These are phyloP conservation scores for Scaeva pyrastri DNA, from an alignment of 2,888 invertebrate genomes.

Conservation along the genomic window DNA sequence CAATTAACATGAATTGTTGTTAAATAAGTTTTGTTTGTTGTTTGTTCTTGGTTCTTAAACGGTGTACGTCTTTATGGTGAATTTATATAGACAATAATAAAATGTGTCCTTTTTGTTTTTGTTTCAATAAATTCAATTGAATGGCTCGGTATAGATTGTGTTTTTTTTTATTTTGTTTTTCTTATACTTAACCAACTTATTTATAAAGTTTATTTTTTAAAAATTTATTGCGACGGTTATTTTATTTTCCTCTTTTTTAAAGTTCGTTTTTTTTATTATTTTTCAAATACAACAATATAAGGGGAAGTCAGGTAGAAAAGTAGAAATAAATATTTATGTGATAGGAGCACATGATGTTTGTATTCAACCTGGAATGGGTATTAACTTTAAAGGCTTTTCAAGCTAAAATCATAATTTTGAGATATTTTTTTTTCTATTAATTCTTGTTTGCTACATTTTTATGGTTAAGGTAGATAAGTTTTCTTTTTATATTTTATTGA, in stretches of 20 bases:
- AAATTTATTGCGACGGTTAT: slow-evolving; percentile 74
- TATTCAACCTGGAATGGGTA: slow-evolving; percentile 18
- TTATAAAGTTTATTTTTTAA: slow-evolving; percentile 65
- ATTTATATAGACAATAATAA: slow-evolving; percentile 72
- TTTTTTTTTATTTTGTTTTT: slow-evolving; percentile 77
- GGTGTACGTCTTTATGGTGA: slow-evolving; percentile 63
- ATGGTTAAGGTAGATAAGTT: slow-evolving; percentile 20
- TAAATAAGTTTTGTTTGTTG: slow-evolving; percentile 23
- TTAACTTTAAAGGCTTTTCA: neutral
- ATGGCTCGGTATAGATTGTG: slow-evolving; percentile 82
- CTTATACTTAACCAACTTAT: slow-evolving; percentile 76
- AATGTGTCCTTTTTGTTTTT: slow-evolving; percentile 76
- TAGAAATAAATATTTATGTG: slow-evolving; percentile 31
- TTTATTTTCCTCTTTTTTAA: slow-evolving; percentile 69
- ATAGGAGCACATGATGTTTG: slow-evolving; percentile 13
- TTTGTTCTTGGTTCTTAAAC: slow-evolving; percentile 61
- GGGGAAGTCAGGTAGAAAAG: slow-evolving; percentile 58
- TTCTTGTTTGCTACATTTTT: slow-evolving; percentile 21
- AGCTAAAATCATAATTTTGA: slow-evolving; percentile 13
- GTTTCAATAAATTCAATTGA: slow-evolving; percentile 83
- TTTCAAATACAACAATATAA: slow-evolving; percentile 17
- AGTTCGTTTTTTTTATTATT: slow-evolving; percentile 41
- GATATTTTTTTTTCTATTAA: slow-evolving; percentile 17
- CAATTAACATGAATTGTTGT: slow-evolving; percentile 59
- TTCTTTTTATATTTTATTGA: slow-evolving; percentile 1